phyloP scores from a whole-genome alignment of 2,113 vertebrate species.

The Cepphus grylle region DNA sequence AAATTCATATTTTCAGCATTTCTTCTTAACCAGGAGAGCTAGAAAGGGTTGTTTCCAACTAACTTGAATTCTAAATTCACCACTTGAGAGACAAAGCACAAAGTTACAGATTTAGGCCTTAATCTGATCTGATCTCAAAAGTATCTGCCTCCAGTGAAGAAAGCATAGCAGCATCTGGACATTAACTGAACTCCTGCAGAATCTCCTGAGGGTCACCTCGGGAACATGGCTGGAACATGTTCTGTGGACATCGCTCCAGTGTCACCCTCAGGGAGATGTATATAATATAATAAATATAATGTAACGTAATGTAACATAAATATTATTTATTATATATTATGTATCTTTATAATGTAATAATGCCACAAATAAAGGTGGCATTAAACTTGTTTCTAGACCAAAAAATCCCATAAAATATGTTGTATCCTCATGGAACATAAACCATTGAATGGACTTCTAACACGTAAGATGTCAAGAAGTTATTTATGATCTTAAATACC shows the following conservation, averaged over 20 bases:
- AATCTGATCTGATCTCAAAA: background rate
- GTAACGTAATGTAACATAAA: background rate
- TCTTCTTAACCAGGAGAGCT: background rate
- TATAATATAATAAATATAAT: background rate
- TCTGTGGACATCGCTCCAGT: background rate
- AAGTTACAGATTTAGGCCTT: background rate
- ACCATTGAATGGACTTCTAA: background rate
- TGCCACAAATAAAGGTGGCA: background rate
- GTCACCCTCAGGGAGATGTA: background rate
- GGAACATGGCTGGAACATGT: background rate
- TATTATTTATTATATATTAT: background rate
- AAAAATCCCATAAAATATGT: background rate
- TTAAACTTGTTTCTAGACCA: background rate
- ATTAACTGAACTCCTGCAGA: background rate
- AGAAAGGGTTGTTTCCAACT: background rate
- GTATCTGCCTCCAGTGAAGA: background rate
- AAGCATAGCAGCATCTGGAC: background rate
- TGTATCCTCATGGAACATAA: background rate
- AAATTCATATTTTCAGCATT: background rate
- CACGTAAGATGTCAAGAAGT: background rate
- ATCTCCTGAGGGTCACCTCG: background rate
- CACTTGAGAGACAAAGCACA: background rate
- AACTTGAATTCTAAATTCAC: background rate
- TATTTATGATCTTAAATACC: conserved; percentile 5
- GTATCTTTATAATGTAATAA: background rate